Base-by-base conservation (phyloP, 2,888 invertebrate species). In the Melanostoma scalare region DNA sequence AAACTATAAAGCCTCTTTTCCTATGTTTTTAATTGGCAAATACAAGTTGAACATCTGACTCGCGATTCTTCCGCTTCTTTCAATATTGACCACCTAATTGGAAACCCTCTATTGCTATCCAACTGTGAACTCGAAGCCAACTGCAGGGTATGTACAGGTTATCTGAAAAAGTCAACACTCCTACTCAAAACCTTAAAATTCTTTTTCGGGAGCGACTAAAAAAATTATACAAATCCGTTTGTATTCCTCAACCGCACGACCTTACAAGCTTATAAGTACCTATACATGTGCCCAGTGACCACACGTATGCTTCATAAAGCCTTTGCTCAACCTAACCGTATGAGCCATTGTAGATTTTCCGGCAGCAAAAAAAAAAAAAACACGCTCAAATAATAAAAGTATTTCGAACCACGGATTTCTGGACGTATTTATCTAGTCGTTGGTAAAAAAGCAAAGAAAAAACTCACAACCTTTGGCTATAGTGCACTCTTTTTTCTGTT, bases 361-460 rank as follows among this genome's bases (percentile, higher is more conserved):
- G 20, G 20, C 20, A 42, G 40, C 20, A 58, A 42, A 10, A 42
- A 61, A 31, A 40, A 38, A 33, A 55, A 60, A 67, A 60, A 69
- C 75, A 52, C 73, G 73, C 68, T 46, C 61, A 72, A 80, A 77
- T 61, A 77, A 82, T 73, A 77, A 82, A 73, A 52, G 55, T 61
- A 76, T 68, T 77, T 69, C 69, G 77, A 77, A 77, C 61, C 77
- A 68, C 68, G 73, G 77, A 73, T 73, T 82, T 73, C 46, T 42
- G 82, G 73, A 73, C 73, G 77, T 82, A 69, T 82, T 82, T 82
- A 82, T 82, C 82, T 77, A 82, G 73, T 82, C 68, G 56, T 50
- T 44, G 35, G 36, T 58, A 74, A 40, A 38, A 68, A 56, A 38
- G 35, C 53, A 10, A 30, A 40, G 9, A 38, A 9, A 1, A 20